phyloP scores from a whole-genome alignment of 2,888 invertebrate genomes.

The Parnassius glacialis region DNA sequence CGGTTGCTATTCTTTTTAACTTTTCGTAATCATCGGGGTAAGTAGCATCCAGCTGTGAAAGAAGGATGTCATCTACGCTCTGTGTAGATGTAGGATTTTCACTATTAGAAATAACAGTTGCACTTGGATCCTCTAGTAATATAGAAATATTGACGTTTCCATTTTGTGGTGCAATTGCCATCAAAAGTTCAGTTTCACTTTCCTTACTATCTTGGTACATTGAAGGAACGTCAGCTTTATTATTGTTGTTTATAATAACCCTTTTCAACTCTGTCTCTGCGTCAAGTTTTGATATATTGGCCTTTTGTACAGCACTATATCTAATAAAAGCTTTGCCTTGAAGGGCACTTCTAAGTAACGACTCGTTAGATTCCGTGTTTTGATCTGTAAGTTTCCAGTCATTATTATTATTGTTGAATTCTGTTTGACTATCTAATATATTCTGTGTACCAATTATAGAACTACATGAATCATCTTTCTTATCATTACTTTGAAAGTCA shows the following conservation, averaged over 20 bases:
- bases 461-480: slow-evolving; percentile 67
- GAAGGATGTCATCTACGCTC: slow-evolving; percentile 85
- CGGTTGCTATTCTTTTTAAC: slow-evolving; percentile 90
- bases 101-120: slow-evolving; percentile 65
- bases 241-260: slow-evolving; percentile 71
- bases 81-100: slow-evolving; percentile 81
- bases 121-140: slow-evolving; percentile 70
- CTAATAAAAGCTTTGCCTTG: slow-evolving; percentile 87
- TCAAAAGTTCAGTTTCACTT: slow-evolving; percentile 59
- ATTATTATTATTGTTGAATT: slow-evolving; percentile 88
- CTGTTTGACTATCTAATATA: slow-evolving; percentile 73
- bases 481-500: slow-evolving; percentile 63
- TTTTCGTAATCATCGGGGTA: slow-evolving; percentile 92
- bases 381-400: slow-evolving; percentile 91
- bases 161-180: slow-evolving; percentile 65
- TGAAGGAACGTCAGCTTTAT: slow-evolving; percentile 78
- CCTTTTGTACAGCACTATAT: slow-evolving; percentile 80
- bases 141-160: slow-evolving; percentile 74
- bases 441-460: slow-evolving; percentile 73
- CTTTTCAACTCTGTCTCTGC: slow-evolving; percentile 64
- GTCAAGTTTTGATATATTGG: slow-evolving; percentile 67
- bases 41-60: slow-evolving; percentile 85
- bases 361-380: slow-evolving; percentile 85
- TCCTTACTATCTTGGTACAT: slow-evolving; percentile 75
- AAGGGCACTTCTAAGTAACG: slow-evolving; percentile 89